These are phyloP conservation scores for Apamea sordens DNA, from an alignment of 2,888 invertebrate species.

Conservation along the genomic window DNA sequence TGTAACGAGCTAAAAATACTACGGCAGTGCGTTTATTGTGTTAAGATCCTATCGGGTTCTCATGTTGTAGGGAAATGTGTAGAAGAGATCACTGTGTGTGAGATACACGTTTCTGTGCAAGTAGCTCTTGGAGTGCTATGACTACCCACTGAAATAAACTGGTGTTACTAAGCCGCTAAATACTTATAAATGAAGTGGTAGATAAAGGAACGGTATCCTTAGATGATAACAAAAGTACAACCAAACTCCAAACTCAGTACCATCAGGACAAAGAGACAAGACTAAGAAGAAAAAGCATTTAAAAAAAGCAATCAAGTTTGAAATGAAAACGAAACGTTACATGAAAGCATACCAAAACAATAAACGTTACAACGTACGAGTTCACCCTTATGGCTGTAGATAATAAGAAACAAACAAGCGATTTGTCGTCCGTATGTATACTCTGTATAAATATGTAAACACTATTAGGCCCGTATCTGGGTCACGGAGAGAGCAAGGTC, in stretches of 20 bases:
- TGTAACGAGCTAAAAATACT: conserved; percentile 43
- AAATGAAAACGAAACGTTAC: conserved; percentile 29
- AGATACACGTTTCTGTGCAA: conserved; percentile 6
- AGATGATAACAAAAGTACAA: neutral
- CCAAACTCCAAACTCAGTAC: neutral
- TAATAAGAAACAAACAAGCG: conserved; percentile 69
- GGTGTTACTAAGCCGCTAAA: neutral
- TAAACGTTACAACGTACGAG: conserved; percentile 30
- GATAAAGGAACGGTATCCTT: neutral
- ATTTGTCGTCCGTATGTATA: conserved; percentile 63
- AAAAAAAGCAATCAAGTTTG: conserved; percentile 1
- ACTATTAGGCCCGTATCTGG: conserved; percentile 73
- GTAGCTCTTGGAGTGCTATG: neutral
- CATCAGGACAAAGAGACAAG: neutral
- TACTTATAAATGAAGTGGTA: neutral
- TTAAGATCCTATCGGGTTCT: conserved; percentile 44
- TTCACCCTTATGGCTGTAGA: conserved; percentile 54
- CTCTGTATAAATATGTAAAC: conserved; percentile 69
- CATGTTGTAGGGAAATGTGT: conserved; percentile 21
- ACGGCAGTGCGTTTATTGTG: conserved; percentile 27
- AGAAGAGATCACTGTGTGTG: conserved; percentile 11
- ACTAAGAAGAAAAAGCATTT: neutral
- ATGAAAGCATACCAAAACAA: conserved; percentile 14
- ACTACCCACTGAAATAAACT: neutral
- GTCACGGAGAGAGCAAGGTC: conserved; percentile 79